Conservation (phyloP, 1,140 invertebrate species). For the Thaumatotibia leucotreta region DNA sequence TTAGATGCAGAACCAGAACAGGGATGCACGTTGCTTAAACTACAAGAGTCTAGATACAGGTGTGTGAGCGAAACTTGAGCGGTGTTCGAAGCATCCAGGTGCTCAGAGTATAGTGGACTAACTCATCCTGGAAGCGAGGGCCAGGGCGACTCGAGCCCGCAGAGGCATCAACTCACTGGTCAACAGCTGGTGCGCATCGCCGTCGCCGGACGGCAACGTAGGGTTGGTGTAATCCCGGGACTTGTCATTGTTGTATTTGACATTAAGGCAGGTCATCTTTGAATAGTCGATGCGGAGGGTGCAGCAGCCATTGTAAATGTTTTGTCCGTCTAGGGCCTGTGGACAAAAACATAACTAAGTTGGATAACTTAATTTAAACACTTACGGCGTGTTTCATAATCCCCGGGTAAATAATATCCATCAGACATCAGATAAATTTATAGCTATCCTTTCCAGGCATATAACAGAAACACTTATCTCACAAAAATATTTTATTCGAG, state of each 20-base stretch:
- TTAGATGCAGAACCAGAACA: constrained; percentile 8
- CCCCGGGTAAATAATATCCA: no score
- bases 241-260: constrained; percentile 99
- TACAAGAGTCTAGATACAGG: constrained; percentile 15
- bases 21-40: background rate
- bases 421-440: no score
- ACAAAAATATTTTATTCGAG: no score
- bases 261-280: constrained; percentile 97
- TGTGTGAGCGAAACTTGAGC: constrained; percentile 35
- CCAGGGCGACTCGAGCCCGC: constrained; percentile 75
- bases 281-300: constrained; percentile 99
- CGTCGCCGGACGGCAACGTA: constrained; percentile 95
- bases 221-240: constrained; percentile 99
- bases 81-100: constrained; percentile 52
- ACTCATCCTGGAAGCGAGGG: constrained; percentile 72
- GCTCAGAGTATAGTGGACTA: constrained; percentile 65
- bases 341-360: constrained; percentile 38
- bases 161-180: constrained; percentile 81
- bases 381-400: no score
- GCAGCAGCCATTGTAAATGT: constrained; percentile 99
- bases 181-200: constrained; percentile 80
- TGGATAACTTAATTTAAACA: no score
- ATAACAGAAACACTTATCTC: no score
- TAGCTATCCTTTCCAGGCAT: no score
- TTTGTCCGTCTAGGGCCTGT: constrained; percentile 96